Percentiles rank a stretch among this genome's conserved stretches.
Conservation (phyloP, 2,797 vertebrate species). For the Siniperca undulata region DNA sequence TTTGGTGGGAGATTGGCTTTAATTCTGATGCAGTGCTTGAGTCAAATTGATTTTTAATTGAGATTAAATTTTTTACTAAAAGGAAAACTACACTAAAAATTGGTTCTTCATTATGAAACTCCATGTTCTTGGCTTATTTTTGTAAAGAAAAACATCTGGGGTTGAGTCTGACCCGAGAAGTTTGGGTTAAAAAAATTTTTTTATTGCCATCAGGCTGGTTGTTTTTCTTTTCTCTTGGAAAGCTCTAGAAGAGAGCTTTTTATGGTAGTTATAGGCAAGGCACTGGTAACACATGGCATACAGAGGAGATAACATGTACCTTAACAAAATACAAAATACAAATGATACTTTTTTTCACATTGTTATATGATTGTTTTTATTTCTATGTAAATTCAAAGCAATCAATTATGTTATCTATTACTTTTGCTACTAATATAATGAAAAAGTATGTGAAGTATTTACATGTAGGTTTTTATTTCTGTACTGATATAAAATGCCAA, state of each 20-base stretch:
- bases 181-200: neutral
- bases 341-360: neutral
- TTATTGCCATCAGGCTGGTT: neutral
- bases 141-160: neutral
- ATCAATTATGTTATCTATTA: neutral
- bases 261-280: neutral
- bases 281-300: neutral
- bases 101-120: neutral
- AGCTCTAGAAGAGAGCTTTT: neutral
- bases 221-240: neutral
- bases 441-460: neutral
- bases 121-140: neutral
- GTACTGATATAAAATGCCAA: neutral
- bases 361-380: neutral
- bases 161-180: neutral
- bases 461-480: neutral
- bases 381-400: neutral
- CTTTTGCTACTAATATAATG: neutral
- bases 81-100: neutral
- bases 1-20: constrained; percentile 17
- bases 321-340: neutral
- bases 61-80: neutral
- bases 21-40: neutral
- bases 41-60: constrained; percentile 9
- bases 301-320: neutral